phyloP scores from a whole-genome alignment of 2,113 vertebrate species.

The Hyperopisus bebe region DNA sequence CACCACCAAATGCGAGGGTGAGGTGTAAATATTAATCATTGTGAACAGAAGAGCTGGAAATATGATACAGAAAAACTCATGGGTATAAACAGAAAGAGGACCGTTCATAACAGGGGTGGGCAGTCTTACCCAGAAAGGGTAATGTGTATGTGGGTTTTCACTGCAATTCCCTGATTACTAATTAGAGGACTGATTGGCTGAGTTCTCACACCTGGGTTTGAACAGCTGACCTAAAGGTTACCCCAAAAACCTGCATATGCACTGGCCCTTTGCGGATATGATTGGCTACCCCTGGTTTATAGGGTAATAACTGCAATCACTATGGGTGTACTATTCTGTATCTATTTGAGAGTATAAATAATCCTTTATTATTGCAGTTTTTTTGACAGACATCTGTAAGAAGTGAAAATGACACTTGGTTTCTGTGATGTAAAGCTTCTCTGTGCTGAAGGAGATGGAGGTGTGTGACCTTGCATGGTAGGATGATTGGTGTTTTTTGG shows the following conservation, averaged over 20 bases:
- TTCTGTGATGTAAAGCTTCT: neutral
- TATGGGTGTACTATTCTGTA: neutral
- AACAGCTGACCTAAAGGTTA: no score
- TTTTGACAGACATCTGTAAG: neutral
- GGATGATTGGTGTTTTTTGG: neutral
- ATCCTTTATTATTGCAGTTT: neutral
- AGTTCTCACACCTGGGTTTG: no score
- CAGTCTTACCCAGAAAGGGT: no score
- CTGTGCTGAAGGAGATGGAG: neutral
- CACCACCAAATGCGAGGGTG: neutral
- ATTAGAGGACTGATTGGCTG: no score
- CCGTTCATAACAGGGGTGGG: neutral
- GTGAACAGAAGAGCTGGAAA: neutral
- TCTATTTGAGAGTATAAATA: neutral
- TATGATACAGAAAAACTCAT: neutral
- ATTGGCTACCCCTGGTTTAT: neutral
- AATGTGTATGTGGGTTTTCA: no score
- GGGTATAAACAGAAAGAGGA: neutral
- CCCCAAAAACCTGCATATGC: no score
- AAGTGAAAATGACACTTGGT: neutral
- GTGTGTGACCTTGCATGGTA: neutral
- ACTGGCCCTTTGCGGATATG: no score
- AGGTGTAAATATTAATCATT: neutral
- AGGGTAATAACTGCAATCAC: neutral
- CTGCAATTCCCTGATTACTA: no score